Evolutionary conservation across 2,888 invertebrate species (phyloP), one percentile per base, ranked within the genome.

Genomic region (Eupithecia tripunctaria): DNA sequence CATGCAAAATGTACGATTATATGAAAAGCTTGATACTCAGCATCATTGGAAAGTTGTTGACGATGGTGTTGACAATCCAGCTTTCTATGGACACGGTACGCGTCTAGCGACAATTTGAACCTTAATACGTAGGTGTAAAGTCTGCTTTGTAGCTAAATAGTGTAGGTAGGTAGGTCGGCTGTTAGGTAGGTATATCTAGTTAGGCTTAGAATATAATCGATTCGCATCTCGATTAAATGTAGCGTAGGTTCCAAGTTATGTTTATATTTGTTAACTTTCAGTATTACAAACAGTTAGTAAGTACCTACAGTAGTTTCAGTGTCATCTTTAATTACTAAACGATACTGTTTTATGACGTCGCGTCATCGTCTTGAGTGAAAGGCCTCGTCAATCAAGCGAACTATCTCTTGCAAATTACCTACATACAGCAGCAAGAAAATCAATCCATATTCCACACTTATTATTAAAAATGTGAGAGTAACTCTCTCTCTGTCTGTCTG

Each of bases 81-180:
- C 90, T 92, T 83, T 84, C 92, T 75, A 86, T 88, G 78, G 91
- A 92, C 82, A 92, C 93, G 93, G 93, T 93, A 93, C 86, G 86
- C 65, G 29, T 25, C 38, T 51, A 47, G 62, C 67, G 67, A 41
- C 38, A 59, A 67, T 67, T 68, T 71, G 38, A 71, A 65, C 41
- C 62, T 43, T 60, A 80, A 43, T 56, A 29, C 25, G 63, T 70
- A 64, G 41, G 67, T 25, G 60, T 62, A 69, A 68, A 65, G 60
- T 59, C 64, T 29, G 47, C 56, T 51, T 71, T 56, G 65, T 70
- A 78, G 68, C 32, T 68, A 38, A 18, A 66, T 71, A 71, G 71
- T 65, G 41, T 71, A 71, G 68, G 70, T 68, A 72, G 69, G 70
- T 56, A 51, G 25, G 51, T 21, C 18, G 47, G 51, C 21, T 4